These are phyloP conservation scores for Drosophila nigrodunni DNA, from an alignment of 1,140 invertebrate genomes.

Conservation along the genomic window DNA sequence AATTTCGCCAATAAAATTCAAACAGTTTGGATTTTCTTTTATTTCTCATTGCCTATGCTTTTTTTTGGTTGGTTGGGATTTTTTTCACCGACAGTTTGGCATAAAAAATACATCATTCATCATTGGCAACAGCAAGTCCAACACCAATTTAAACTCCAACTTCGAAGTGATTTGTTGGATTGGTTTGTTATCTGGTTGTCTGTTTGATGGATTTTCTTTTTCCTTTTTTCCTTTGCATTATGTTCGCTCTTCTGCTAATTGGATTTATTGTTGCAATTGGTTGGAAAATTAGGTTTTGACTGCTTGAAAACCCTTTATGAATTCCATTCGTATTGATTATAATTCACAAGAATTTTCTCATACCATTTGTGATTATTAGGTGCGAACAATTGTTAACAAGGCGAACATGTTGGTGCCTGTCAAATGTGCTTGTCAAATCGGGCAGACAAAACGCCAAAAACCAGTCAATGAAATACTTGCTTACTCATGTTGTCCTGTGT, in stretches of 20 bases:
- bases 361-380: slow-evolving; percentile 49
- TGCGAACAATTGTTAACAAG: slow-evolving; percentile 35
- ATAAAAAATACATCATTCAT: slow-evolving; percentile 55
- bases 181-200: slow-evolving; percentile 35
- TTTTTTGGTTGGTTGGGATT: slow-evolving; percentile 1
- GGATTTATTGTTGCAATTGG: slow-evolving; percentile 46
- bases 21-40: slow-evolving; percentile 38
- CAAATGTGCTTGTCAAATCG: slow-evolving; percentile 45
- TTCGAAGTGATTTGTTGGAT: slow-evolving; percentile 4
- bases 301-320: background rate
- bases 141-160: background rate
- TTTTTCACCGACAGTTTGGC: background rate
- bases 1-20: slow-evolving; percentile 61
- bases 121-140: slow-evolving; percentile 4
- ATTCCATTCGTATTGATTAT: slow-evolving; percentile 13
- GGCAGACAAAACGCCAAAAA: slow-evolving; percentile 37
- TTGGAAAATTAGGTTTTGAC: slow-evolving; percentile 27
- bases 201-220: slow-evolving; percentile 18
- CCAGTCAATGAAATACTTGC: slow-evolving; percentile 29
- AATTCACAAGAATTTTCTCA: slow-evolving; percentile 18
- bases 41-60: slow-evolving; percentile 9
- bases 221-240: background rate
- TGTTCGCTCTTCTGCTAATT: slow-evolving; percentile 28
- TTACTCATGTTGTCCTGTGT: slow-evolving; percentile 37
- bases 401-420: slow-evolving; percentile 51